A percentile compares a stretch with the other conserved stretches of the same genome.
phyloP scores from a whole-genome alignment of 2,797 vertebrate genomes.

The Merluccius polli region DNA sequence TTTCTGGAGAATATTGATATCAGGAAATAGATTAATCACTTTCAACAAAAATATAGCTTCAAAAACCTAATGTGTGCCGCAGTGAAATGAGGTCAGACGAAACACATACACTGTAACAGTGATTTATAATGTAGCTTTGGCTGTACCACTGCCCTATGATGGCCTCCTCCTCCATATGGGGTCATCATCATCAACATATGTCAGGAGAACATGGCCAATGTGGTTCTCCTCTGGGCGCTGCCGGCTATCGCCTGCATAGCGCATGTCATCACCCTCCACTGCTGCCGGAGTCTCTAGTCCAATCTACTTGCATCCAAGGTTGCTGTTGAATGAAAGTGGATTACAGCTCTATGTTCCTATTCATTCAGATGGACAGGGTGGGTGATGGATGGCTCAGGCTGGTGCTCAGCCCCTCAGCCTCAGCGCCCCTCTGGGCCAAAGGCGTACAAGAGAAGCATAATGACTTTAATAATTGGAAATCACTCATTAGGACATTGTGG shows the following conservation, averaged over 20 bases:
- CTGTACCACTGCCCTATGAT: no score
- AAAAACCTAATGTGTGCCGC: neutral
- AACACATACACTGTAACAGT: no score
- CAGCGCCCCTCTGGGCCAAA: constrained; percentile 25
- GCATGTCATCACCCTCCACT: neutral
- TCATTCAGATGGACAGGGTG: constrained; percentile 54
- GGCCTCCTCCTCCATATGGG: no score
- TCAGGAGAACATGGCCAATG: no score
- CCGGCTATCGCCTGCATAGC: neutral
- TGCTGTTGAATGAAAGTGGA: constrained; percentile 58
- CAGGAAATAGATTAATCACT: neutral
- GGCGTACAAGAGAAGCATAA: constrained; percentile 10
- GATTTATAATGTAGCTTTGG: no score
- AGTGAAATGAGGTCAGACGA: neutral
- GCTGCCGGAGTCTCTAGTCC: neutral
- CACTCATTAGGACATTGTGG: constrained; percentile 18
- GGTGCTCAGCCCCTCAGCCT: constrained; percentile 13
- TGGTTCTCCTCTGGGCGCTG: neutral
- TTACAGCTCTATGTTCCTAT: constrained; percentile 60
- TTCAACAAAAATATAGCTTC: neutral
- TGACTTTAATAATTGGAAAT: constrained; percentile 33
- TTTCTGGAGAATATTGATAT: neutral
- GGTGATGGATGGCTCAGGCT: constrained; percentile 43
- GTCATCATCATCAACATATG: no score
- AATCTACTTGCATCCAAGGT: neutral